These are phyloP conservation scores for Fragum sueziense DNA, from an alignment of 2,888 invertebrate genomes.

Conservation along the genomic window DNA sequence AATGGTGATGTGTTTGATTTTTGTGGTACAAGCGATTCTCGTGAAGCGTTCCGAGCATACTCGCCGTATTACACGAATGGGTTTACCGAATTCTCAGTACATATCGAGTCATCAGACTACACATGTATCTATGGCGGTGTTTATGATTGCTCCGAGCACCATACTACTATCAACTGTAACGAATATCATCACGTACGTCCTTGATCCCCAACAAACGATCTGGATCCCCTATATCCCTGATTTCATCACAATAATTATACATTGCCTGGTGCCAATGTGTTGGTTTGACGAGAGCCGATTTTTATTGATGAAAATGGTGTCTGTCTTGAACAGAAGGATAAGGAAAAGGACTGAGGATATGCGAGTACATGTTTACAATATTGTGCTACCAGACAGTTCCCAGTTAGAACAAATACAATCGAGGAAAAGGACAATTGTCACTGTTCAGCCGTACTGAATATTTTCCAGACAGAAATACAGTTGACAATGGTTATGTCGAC, in stretches of 20 bases:
- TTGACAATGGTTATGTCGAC: too few relatives aligned
- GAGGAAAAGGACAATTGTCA: too few relatives aligned
- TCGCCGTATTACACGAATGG: conserved; percentile 3
- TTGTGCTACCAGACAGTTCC: not conserved
- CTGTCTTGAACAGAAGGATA: not conserved
- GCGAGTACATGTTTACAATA: conserved; percentile 1
- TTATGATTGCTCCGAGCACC: not conserved
- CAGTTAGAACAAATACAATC: not conserved
- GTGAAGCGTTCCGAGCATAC: not conserved
- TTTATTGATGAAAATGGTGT: not conserved
- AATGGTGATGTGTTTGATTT: not conserved
- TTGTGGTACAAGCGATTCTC: not conserved
- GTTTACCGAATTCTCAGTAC: not conserved
- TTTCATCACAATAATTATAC: not conserved
- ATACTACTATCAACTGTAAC: not conserved
- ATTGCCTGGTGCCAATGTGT: not conserved
- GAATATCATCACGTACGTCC: not conserved
- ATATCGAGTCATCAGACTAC: not conserved
- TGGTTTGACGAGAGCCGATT: not conserved
- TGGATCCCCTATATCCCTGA: not conserved
- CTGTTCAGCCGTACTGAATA: too few relatives aligned
- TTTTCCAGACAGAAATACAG: too few relatives aligned
- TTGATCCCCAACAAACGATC: not conserved
- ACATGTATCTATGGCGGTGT: not conserved
- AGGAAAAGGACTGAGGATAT: not conserved